Evolutionary conservation across 2,113 vertebrate genomes (phyloP), one percentile per base, ranked within the genome.

Genomic region (Arizona elegans): DNA sequence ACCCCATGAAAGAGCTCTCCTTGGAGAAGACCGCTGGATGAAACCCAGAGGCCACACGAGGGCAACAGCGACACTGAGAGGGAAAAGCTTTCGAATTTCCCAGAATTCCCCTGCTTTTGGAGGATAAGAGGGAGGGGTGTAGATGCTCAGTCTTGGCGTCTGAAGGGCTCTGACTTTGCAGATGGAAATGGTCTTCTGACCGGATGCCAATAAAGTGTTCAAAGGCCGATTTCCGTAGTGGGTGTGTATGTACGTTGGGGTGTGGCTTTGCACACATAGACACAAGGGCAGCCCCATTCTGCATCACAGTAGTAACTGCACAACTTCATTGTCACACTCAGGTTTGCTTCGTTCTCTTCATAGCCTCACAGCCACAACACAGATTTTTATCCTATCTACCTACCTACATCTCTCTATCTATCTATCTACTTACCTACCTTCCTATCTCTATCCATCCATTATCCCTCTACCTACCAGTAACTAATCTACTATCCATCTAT

Each of bases 1-100:
- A n/a, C 6, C 13, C 29, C n/a, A 0, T 12, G 10, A 65, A 26
- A 12, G 26, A 65, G 59, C 1, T 11, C 12, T 15, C 29, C 0
- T 15, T 0, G 13, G 13, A 75, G 65, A 17, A 15, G 5, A 15
- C 29, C 0, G 13, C 65, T 1, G 13, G 13, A 6, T 17, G 5
- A 75, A 75, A 2, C 1, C 65, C 65, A 75, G 65, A 8, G 2
- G n/a, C n/a, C 2, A 13, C 13, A 5, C 2, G 1, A 1, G n/a
- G 65, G 29, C 65, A 33, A 17, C n/a, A 17, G 65, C 13, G 1
- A 2, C 2, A 0, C 4, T 13, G 5, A 33, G n/a, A n/a, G 29
- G 17, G 13, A 75, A 33, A 1, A 7, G n/a, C n/a, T 75, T 75
- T 26, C 0, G 24, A 11, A 2, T 26, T 62, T 62, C 10, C 59